phyloP scores from a whole-genome alignment of 2,888 invertebrate species.

The Corythucha ciliata region DNA sequence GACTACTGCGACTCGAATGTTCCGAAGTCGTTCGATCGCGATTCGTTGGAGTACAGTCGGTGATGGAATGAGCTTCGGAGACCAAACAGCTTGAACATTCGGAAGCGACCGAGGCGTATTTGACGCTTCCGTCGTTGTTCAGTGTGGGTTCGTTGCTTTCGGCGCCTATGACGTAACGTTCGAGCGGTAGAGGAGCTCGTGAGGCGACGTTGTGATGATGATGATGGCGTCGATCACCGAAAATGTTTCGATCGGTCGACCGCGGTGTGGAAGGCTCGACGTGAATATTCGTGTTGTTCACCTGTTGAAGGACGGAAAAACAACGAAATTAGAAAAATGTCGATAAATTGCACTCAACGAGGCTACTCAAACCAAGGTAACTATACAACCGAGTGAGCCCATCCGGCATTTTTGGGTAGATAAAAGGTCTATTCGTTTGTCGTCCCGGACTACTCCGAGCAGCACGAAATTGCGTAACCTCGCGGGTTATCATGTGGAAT shows the following conservation, averaged over 20 bases:
- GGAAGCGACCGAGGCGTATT: constrained; percentile 27
- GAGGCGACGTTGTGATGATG: no score
- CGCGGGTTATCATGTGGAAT: no score
- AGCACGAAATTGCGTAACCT: no score
- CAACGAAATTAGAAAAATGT: no score
- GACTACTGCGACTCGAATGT: constrained; percentile 33
- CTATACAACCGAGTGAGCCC: no score
- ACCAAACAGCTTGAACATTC: constrained; percentile 30
- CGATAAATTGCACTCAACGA: no score
- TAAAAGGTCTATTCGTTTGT: no score
- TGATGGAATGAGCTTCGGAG: constrained; percentile 28
- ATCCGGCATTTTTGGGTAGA: no score
- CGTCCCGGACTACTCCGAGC: no score
- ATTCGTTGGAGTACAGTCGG: constrained; percentile 35
- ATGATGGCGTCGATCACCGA: constrained; percentile 39
- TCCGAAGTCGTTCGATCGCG: constrained; percentile 34
- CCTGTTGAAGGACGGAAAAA: no score
- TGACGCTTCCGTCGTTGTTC: constrained; percentile 31
- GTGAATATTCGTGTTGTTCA: constrained; percentile 72
- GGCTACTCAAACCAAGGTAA: no score
- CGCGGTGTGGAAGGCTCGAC: constrained; percentile 51
- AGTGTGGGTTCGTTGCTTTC: constrained; percentile 29
- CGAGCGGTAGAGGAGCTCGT: no score
- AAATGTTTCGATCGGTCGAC: constrained; percentile 53
- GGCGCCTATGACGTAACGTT: constrained; percentile 36